Evolutionary conservation across 2,113 vertebrate species (phyloP).

Genomic region (Burhinus oedicnemus): DNA sequence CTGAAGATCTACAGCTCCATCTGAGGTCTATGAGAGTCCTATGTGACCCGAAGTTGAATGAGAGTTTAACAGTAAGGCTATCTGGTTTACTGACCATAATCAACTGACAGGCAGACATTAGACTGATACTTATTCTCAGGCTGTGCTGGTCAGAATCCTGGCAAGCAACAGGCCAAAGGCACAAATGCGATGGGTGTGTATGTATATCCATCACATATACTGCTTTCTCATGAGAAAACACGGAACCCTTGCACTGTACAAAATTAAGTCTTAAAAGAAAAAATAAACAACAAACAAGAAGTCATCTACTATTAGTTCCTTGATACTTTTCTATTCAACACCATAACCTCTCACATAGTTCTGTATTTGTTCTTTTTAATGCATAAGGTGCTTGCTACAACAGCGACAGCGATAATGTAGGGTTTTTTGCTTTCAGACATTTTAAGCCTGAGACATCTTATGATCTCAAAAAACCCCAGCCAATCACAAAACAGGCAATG

Average conservation of each 20-base stretch:
- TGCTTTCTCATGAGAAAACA: neutral
- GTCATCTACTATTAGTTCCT: neutral
- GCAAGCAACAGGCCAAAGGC: neutral
- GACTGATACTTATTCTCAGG: neutral
- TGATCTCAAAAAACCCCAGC: neutral
- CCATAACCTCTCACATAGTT: neutral
- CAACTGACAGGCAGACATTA: neutral
- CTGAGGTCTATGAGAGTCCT: neutral
- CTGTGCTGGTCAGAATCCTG: neutral
- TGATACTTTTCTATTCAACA: neutral
- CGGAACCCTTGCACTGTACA: neutral
- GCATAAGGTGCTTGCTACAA: neutral
- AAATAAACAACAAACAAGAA: neutral
- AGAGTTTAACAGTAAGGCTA: neutral
- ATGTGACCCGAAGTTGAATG: rapidly evolving
- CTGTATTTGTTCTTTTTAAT: neutral
- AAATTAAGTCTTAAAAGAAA: neutral
- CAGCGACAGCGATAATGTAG: neutral
- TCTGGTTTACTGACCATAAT: neutral
- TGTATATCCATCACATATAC: rapidly evolving
- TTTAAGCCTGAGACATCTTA: neutral
- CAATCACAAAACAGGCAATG: neutral
- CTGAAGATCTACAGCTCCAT: neutral
- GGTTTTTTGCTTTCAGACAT: neutral
- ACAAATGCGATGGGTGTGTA: neutral